Percentiles rank a stretch among this genome's conserved stretches.
These are phyloP conservation scores for Thaumetopoea pityocampa DNA, from an alignment of 1,140 invertebrate genomes.

Conservation along the genomic window DNA sequence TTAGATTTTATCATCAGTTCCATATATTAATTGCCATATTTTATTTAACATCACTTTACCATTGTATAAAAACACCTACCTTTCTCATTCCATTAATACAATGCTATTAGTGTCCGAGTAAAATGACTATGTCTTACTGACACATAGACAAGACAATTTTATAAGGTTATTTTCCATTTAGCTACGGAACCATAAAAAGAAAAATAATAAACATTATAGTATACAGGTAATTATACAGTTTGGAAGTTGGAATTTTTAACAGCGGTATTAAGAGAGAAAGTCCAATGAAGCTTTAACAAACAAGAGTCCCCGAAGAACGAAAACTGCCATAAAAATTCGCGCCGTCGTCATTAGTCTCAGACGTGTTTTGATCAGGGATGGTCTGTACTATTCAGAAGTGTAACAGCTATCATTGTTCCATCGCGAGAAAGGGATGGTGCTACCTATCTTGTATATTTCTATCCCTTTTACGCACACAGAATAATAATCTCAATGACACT, in stretches of 20 bases:
- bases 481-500: slow-evolving; percentile 31
- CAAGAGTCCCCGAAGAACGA: slow-evolving; percentile 43
- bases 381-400: slow-evolving; percentile 24
- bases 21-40: too few species aligned
- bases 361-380: slow-evolving; percentile 64
- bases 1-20: too few species aligned
- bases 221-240: slow-evolving; percentile 26
- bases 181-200: too few species aligned
- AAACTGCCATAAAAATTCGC: slow-evolving; percentile 63
- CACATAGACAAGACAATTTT: too few species aligned
- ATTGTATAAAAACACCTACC: too few species aligned
- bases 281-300: slow-evolving; percentile 56
- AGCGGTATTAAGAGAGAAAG: slow-evolving; percentile 41
- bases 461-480: slow-evolving; percentile 15
- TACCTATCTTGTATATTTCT: slow-evolving; percentile 13
- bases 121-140: too few species aligned
- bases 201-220: slow-evolving; percentile 31
- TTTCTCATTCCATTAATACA: too few species aligned
- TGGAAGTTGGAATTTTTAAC: slow-evolving; percentile 50
- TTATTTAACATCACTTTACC: too few species aligned
- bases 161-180: too few species aligned
- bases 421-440: slow-evolving; percentile 12
- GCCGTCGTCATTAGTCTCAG: slow-evolving; percentile 60
- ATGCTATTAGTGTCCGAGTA: too few species aligned
- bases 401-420: slow-evolving; percentile 24